Evolutionary conservation across 1,140 invertebrate species (phyloP).

Genomic region (Achroia grisella): DNA sequence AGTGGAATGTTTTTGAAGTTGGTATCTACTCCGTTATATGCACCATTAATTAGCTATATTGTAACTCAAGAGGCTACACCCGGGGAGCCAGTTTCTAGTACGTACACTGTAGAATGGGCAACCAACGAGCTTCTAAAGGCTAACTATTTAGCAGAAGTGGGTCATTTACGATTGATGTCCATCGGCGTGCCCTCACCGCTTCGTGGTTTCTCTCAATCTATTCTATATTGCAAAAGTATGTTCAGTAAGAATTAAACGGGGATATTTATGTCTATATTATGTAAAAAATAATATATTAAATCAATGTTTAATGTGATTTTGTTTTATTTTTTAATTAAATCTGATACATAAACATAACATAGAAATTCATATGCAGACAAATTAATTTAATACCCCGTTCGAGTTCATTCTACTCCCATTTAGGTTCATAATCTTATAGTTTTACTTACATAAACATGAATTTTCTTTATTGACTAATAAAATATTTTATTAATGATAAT

Average conservation of each 20-base stretch:
- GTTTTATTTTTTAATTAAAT: no score
- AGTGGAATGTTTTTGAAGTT: slow-evolving; percentile 43
- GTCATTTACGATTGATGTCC: slow-evolving; percentile 33
- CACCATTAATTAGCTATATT: slow-evolving; percentile 37
- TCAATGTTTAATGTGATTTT: no score
- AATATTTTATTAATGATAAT: no score
- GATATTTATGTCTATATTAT: no score
- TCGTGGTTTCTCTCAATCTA: slow-evolving; percentile 43
- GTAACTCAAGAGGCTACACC: slow-evolving; percentile 15
- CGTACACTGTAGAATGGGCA: slow-evolving; percentile 37
- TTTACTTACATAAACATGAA: no score
- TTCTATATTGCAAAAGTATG: slow-evolving; percentile 38
- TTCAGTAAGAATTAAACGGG: slow-evolving; percentile 12
- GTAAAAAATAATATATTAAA: no score
- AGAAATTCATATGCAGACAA: no score
- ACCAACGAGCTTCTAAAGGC: slow-evolving; percentile 32
- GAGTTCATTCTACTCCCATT: no score
- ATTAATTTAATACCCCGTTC: no score
- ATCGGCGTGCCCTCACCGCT: slow-evolving; percentile 34
- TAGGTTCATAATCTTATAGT: no score
- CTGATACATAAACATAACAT: no score
- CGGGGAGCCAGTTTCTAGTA: slow-evolving; percentile 5
- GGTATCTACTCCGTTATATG: slow-evolving; percentile 40
- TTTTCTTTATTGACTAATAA: no score
- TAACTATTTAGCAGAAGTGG: slow-evolving; percentile 46